Conservation (phyloP, 2,113 vertebrate genomes). For the Ia io region DNA sequence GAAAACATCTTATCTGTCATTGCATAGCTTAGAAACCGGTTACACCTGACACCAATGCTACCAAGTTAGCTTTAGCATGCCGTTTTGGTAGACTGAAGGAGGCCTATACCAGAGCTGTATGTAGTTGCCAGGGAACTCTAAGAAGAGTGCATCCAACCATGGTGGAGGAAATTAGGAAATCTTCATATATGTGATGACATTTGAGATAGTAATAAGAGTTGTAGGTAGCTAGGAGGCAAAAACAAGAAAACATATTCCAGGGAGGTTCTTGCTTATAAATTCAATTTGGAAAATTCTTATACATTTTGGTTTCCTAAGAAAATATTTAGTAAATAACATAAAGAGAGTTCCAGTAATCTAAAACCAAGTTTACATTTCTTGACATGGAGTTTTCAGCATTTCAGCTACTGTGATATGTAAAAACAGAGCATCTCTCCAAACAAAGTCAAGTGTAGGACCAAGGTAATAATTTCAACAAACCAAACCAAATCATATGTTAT, state of each 20-base stretch:
- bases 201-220: not conserved
- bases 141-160: not conserved
- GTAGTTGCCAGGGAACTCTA: not conserved
- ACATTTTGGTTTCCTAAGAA: not conserved
- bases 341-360: not conserved
- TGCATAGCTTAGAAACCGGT: not conserved
- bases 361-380: not conserved
- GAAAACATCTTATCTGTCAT: not conserved
- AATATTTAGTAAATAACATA: not conserved
- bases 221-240: not conserved
- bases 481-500: not conserved
- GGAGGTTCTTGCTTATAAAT: not conserved
- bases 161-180: not conserved
- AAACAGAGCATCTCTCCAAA: not conserved
- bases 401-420: not conserved
- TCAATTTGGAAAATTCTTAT: not conserved
- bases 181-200: not conserved
- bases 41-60: fast-evolving
- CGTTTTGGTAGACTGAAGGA: too few relatives aligned
- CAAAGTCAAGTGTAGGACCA: not conserved
- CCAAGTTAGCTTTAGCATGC: not conserved
- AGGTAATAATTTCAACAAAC: not conserved
- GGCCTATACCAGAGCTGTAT: not conserved
- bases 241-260: not conserved
- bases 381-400: not conserved